Base-by-base conservation (phyloP, 1,140 invertebrate genomes). In the Brachionus calyciflorus region DNA sequence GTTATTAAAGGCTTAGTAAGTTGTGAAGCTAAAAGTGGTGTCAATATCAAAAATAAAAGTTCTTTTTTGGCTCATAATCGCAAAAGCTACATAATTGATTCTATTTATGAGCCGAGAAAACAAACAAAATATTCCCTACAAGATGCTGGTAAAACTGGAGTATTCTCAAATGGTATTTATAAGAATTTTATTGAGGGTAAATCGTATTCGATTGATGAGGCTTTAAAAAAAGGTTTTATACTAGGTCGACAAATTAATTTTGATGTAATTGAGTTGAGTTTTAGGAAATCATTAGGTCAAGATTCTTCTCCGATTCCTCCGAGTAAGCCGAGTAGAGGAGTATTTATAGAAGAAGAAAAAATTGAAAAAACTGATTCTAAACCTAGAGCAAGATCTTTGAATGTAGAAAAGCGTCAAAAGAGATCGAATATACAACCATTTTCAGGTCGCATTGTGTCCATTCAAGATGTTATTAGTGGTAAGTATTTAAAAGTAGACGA, bases 1-100 rank as follows among this genome's bases (percentile, higher is more conserved):
- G 46, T 73, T 9, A 26, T 73, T 19, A 73, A 73, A 53, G 69
- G 69, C 14, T n/a, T 73, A n/a, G 12, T 73, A n/a, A 73, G 69
- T 37, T 73, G 69, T 73, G 33, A 55, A 24, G 44, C 69, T 0
- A 19, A n/a, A 0, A 49, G 12, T n/a, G 24, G 40, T 30, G 19
- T 41, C 46, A 53, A 49, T 30, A 10, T 41, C 46, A 53, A 49
- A 33, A 51, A 51, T 21, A 49, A 51, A 33, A 73, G 69, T n/a
- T 73, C 26, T 3, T 73, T 73, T 41, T 21, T 51, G 6, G 28
- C 24, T 19, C 46, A 40, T 19, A 73, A 51, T 28, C 19, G 69
- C 7, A 73, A 37, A 28, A 40, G 30, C 19, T 73, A 73, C 21
- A 12, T 73, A 7, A 49, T 73, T 21, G 69, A 73, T 49, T 30